These are phyloP conservation scores for Agrotis puta DNA, from an alignment of 2,888 invertebrate species.

Conservation along the genomic window DNA sequence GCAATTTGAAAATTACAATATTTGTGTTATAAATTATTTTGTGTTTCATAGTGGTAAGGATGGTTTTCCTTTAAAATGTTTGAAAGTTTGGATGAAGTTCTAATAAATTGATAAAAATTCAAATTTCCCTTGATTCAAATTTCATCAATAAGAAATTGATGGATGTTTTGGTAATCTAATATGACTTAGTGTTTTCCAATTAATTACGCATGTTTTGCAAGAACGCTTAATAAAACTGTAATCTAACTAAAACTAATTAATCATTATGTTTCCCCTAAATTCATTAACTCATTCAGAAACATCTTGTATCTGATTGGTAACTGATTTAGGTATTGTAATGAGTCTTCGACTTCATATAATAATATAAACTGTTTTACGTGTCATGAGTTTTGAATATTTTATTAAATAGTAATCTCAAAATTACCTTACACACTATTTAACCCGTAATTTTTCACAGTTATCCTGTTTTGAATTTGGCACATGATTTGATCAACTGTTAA, in stretches of 20 bases:
- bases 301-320: not conserved
- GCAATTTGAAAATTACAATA: not conserved
- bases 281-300: constrained; percentile 12
- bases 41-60: not conserved
- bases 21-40: too few species aligned
- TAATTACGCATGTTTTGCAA: constrained; percentile 14
- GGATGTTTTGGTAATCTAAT: too few species aligned
- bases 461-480: not conserved
- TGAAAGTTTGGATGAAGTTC: too few species aligned
- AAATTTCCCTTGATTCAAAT: not conserved
- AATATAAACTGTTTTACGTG: too few species aligned
- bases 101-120: not conserved
- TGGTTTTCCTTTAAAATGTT: not conserved
- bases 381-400: not conserved
- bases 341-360: not conserved
- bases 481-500: constrained; percentile 26
- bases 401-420: too few species aligned
- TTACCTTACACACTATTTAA: not conserved
- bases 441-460: constrained; percentile 5
- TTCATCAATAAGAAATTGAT: too few species aligned
- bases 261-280: constrained; percentile 11
- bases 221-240: constrained; percentile 4
- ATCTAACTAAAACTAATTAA: constrained; percentile 5
- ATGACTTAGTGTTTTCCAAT: not conserved
- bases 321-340: not conserved